These are phyloP conservation scores for Xiphophorus hellerii DNA, from an alignment of 2,113 vertebrate species.

Conservation along the genomic window DNA sequence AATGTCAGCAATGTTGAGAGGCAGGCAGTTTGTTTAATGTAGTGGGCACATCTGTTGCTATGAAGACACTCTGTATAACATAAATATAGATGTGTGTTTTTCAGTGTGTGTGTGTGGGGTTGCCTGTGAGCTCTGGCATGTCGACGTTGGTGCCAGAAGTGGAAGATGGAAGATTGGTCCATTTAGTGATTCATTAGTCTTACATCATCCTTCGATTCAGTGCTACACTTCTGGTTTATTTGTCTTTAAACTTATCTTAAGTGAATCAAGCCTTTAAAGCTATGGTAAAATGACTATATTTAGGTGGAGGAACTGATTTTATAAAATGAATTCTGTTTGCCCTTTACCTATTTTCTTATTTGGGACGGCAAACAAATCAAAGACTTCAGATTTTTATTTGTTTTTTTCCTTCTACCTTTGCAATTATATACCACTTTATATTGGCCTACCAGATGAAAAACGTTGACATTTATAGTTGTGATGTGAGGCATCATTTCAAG, in stretches of 20 bases:
- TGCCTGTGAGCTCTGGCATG: constrained; percentile 7
- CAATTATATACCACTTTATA: no score
- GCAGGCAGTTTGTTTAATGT: constrained; percentile 65
- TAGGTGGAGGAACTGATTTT: neutral
- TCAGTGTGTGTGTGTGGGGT: constrained; percentile 8
- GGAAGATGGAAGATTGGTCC: constrained; percentile 64
- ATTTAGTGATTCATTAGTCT: constrained; percentile 41
- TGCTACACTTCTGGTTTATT: constrained; percentile 18
- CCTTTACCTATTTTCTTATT: neutral
- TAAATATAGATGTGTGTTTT: constrained; percentile 22
- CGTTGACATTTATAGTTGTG: no score
- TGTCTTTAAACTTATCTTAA: constrained; percentile 1
- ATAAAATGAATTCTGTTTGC: constrained; percentile 1
- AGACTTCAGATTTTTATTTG: no score
- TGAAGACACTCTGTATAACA: constrained; percentile 33
- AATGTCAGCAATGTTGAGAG: constrained; percentile 61
- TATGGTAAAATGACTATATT: neutral
- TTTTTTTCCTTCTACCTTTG: no score
- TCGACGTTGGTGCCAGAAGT: constrained; percentile 4
- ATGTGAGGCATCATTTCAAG: no score
- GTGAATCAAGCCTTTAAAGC: neutral
- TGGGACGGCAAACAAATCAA: no score
- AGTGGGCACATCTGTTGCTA: constrained; percentile 47
- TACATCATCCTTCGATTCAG: constrained; percentile 15
- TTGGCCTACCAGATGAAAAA: no score